These are phyloP conservation scores for Eugnorisma glareosa DNA, from an alignment of 2,888 invertebrate genomes.

Conservation along the genomic window DNA sequence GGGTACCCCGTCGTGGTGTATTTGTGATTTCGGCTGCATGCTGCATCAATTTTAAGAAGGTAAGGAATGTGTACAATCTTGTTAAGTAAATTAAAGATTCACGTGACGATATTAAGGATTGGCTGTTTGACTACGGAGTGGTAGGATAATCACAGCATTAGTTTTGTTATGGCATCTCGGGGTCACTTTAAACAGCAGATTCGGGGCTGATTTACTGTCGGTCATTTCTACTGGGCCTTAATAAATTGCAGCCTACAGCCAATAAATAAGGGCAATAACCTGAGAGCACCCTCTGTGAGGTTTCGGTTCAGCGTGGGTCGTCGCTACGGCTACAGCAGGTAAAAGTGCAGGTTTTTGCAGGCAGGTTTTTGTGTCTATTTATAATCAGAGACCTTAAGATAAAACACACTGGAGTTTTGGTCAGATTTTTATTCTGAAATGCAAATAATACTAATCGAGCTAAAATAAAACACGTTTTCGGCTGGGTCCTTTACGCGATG, in stretches of 20 bases:
- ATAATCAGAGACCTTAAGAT: slow-evolving; percentile 11
- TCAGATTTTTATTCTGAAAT: slow-evolving; percentile 78
- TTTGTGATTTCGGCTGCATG: slow-evolving; percentile 62
- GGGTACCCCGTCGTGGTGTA: slow-evolving; percentile 85
- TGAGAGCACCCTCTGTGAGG: background rate
- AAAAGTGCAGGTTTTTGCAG: background rate
- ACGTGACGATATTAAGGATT: background rate
- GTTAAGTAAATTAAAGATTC: background rate
- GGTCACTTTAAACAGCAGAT: background rate
- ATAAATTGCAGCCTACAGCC: background rate
- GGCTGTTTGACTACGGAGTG: background rate
- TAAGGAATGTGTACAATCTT: background rate
- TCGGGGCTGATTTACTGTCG: background rate
- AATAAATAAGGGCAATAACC: slow-evolving; percentile 4
- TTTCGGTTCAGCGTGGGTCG: background rate
- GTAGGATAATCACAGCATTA: background rate
- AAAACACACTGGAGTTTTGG: slow-evolving; percentile 30
- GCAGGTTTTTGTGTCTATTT: background rate
- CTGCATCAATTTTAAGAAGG: background rate
- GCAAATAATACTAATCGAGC: slow-evolving; percentile 50
- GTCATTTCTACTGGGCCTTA: background rate
- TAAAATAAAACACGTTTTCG: slow-evolving; percentile 4
- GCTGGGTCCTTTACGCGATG: background rate
- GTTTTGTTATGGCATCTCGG: background rate
- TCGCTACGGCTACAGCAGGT: background rate